These are phyloP conservation scores for Lycopodina hypogea DNA, from an alignment of 37 sponge, comb jelly and placozoan genomes.

Conservation along the genomic window DNA sequence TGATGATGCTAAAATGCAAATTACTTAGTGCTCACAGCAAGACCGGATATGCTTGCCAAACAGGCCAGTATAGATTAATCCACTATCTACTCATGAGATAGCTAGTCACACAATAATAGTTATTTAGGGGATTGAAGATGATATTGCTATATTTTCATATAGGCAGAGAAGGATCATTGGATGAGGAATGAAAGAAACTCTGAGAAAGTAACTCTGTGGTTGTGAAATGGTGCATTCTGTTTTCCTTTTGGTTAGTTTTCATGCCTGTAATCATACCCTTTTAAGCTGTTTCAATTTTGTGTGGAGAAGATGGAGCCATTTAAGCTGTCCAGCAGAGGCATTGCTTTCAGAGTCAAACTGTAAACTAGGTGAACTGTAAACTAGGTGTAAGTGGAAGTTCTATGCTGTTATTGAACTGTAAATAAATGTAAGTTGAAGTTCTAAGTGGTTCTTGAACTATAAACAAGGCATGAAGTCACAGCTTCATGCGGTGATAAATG, in stretches of 20 bases:
- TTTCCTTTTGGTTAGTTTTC: too few species aligned
- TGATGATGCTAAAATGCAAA: not conserved
- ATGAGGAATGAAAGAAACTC: constrained; percentile 24
- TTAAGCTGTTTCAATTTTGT: constrained; percentile 18
- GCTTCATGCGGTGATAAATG: too few species aligned
- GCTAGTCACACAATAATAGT: not conserved
- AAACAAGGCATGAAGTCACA: too few species aligned
- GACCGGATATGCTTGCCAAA: not conserved
- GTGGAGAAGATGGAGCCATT: constrained; percentile 4
- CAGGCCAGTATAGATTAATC: not conserved
- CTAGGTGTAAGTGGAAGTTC: too few species aligned
- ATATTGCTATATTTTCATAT: not conserved
- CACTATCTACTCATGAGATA: not conserved
- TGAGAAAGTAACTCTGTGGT: constrained; percentile 11
- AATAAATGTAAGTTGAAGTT: too few species aligned
- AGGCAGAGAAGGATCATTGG: constrained; percentile 29
- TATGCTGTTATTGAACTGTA: too few species aligned
- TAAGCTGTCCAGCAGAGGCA: constrained; percentile 14
- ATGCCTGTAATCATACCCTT: not conserved
- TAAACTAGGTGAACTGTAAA: too few species aligned
- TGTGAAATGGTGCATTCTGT: not conserved
- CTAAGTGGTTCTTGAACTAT: too few species aligned
- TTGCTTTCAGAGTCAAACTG: too few species aligned
- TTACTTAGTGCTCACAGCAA: not conserved
- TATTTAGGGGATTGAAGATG: not conserved